These are phyloP conservation scores for Setipinna tenuifilis DNA, from an alignment of 2,797 vertebrate genomes.

Conservation along the genomic window DNA sequence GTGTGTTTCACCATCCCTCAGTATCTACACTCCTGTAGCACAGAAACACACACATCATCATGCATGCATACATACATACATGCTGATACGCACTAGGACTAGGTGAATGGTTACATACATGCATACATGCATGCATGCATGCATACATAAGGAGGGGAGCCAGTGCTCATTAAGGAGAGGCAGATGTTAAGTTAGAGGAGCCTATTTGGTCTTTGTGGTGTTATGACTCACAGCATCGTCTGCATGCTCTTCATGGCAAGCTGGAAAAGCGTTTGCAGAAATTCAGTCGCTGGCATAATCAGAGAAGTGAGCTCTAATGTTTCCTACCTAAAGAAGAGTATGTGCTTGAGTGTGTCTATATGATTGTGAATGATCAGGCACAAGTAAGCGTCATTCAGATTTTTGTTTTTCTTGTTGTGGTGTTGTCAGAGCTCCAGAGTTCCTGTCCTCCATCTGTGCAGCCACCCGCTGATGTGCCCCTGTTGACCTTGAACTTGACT, in stretches of 20 bases:
- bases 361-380: neutral
- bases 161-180: neutral
- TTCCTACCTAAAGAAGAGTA: neutral
- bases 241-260: neutral
- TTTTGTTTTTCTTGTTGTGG: neutral
- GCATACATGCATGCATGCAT: too few species aligned
- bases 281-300: neutral
- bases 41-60: neutral
- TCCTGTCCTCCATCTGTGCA: neutral
- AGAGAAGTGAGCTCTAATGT: neutral
- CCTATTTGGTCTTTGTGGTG: neutral
- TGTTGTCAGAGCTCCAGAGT: neutral
- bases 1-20: slow-evolving; percentile 16
- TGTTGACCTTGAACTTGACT: neutral
- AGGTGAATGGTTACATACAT: too few species aligned
- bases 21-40: neutral
- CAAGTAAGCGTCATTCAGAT: neutral
- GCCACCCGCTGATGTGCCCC: neutral
- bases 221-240: neutral
- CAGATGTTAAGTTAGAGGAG: neutral
- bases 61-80: too few species aligned
- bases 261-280: neutral
- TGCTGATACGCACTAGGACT: too few species aligned
- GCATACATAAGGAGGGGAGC: neutral
- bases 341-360: neutral